These are phyloP conservation scores for Arctocebus calabarensis DNA, from an alignment of 2,797 vertebrate genomes.

Conservation along the genomic window DNA sequence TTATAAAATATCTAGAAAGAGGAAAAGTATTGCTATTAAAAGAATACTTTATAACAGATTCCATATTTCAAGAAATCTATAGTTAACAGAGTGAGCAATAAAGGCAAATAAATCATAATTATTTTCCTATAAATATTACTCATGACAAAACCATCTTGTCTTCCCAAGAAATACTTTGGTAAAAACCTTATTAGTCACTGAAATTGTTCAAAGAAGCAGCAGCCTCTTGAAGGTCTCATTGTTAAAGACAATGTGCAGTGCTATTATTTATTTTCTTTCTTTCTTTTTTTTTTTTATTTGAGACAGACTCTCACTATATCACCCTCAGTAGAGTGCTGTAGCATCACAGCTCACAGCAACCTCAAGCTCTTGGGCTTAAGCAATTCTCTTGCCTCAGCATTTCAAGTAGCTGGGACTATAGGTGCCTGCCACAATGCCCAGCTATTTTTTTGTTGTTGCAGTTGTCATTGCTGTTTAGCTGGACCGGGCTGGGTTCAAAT, in stretches of 20 bases:
- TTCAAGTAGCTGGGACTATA: too few relatives aligned
- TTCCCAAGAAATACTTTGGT: slow-evolving; percentile 9
- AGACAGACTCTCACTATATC: too few relatives aligned
- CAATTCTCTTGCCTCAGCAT: too few relatives aligned
- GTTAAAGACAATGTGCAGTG: not conserved
- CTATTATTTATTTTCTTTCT: not conserved
- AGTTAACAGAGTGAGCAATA: not conserved
- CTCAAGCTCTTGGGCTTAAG: too few relatives aligned
- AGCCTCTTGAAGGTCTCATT: not conserved
- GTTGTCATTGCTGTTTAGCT: too few relatives aligned
- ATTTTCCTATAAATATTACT: slow-evolving; percentile 10
- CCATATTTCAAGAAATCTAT: not conserved
- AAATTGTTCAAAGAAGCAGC: slow-evolving; percentile 8
- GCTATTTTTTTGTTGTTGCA: too few relatives aligned
- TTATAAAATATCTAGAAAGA: slow-evolving; percentile 2
- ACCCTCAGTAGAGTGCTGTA: too few relatives aligned
- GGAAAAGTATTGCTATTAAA: not conserved
- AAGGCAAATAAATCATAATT: not conserved
- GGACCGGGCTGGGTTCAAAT: too few relatives aligned
- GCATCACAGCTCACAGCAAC: too few relatives aligned
- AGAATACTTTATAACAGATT: not conserved
- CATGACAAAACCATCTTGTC: not conserved
- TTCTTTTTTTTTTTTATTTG: too few relatives aligned
- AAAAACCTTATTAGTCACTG: not conserved
- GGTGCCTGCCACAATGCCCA: too few relatives aligned